Base-by-base conservation (phyloP, 2,113 vertebrate genomes). In the Oncorhynchus nerka region DNA sequence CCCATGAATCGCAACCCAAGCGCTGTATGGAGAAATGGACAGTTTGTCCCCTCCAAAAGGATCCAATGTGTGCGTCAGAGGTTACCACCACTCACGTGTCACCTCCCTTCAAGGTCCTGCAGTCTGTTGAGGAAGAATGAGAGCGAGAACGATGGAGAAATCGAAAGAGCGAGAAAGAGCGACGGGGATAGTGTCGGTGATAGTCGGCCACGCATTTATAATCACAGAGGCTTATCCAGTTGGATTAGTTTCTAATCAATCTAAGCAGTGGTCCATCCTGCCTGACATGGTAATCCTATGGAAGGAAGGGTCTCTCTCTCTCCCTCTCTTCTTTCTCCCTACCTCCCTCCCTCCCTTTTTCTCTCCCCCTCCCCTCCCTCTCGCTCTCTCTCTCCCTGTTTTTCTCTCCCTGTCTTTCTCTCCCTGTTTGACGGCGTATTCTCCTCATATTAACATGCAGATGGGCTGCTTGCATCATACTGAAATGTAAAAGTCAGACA, bases 181-280 rank as follows among this genome's bases (percentile, higher is more conserved):
- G 59, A 22, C 7, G 9, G 59, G 59, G 59, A 24, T 7, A 24
- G n/a, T 55, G 13, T 19, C 12, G 12, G 51, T 4, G 12, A 55
- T 19, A 19, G 51, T n/a, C 2, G 59, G 59, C 59, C 59, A n/a
- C 9, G 22, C 2, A 74, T 79, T 55, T 55, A 4, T 55, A 55
- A 55, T 79, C 75, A 76, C 57, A 39, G 49, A 78, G 57, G 34
- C 32, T 67, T 39, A 59, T 71, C 57, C 32, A 34, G 55, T 55
- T 45, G 69, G 75, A 79, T 77, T 82, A 79, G 71, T 79, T 61
- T 79, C 77, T 78, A 85, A 84, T 84, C 83, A 85, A 75, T 66
- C 45, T 61, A 69, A 32, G 66, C 48, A 73, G 59, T 71, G 61
- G 12, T 55, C 15, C 51, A 19, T 55, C 7, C n/a, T 39, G 26